Percentiles rank a stretch among this genome's conserved stretches.
phyloP scores from a whole-genome alignment of 2,797 vertebrate genomes.

The Microctenopoma steveboyesi region DNA sequence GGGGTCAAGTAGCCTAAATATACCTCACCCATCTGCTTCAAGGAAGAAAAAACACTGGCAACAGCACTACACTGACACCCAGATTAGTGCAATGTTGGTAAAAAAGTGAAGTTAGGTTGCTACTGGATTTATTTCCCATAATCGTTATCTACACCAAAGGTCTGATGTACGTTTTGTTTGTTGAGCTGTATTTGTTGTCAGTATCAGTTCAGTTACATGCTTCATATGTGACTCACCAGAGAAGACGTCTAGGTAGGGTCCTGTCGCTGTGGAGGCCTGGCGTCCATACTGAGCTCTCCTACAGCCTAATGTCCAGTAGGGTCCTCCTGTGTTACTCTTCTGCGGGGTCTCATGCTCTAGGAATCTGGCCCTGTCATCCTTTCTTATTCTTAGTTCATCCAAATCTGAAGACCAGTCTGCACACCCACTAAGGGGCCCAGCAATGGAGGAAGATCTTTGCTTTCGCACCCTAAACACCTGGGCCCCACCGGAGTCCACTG shows the following conservation, averaged over 20 bases:
- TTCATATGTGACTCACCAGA: conserved; percentile 87
- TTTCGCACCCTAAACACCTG: conserved; percentile 75
- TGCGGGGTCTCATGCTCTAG: conserved; percentile 71
- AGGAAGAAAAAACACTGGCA: too few species aligned
- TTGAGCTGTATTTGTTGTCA: not conserved
- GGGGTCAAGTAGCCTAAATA: too few species aligned
- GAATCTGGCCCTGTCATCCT: conserved; percentile 69
- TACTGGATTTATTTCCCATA: conserved; percentile 16
- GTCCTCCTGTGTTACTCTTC: conserved; percentile 63
- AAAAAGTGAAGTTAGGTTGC: not conserved
- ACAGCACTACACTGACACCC: too few species aligned
- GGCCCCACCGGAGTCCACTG: conserved; percentile 47
- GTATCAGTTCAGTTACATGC: not conserved
- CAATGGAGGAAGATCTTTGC: conserved; percentile 85
- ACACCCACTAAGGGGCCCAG: conserved; percentile 82
- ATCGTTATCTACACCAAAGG: not conserved
- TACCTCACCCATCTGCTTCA: too few species aligned
- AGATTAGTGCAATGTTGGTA: not conserved
- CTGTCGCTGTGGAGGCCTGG: conserved; percentile 70
- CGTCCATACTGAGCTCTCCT: conserved; percentile 81
- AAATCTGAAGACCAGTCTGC: conserved; percentile 88
- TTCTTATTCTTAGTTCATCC: conserved; percentile 55
- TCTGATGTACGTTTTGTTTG: not conserved
- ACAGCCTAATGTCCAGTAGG: conserved; percentile 79
- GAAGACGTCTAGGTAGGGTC: conserved; percentile 89